Percentiles rank a stretch among this genome's conserved stretches.
These are phyloP conservation scores for Eudyptes chrysolophus DNA, from an alignment of 2,113 vertebrate species.

Conservation along the genomic window DNA sequence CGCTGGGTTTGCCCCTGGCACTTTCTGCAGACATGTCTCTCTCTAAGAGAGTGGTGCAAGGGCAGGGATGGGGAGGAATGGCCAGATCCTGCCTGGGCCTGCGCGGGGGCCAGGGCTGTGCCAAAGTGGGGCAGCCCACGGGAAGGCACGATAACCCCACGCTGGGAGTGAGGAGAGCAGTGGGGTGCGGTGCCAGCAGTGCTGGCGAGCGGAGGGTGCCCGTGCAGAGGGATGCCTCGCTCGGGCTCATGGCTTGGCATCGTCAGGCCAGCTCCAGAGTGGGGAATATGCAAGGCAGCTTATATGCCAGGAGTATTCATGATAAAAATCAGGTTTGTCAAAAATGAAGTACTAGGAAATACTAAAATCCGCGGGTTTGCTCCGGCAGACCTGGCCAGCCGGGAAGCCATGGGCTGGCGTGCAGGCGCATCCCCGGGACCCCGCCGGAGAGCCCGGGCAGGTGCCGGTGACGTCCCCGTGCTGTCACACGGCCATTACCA, in stretches of 20 bases:
- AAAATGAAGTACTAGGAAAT: not conserved
- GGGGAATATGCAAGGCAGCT: not conserved
- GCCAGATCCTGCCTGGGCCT: not conserved
- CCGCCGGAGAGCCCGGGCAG: accelerated
- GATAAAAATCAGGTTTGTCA: accelerated
- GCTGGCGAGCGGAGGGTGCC: not conserved
- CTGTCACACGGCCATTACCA: not conserved
- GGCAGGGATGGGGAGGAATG: not conserved
- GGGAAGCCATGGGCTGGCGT: accelerated
- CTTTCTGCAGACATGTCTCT: accelerated
- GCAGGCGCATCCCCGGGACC: not conserved
- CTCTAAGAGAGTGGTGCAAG: not conserved
- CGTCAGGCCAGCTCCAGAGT: accelerated
- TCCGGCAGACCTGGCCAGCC: accelerated
- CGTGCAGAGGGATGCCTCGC: accelerated
- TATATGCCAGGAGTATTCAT: accelerated
- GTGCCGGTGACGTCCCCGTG: accelerated
- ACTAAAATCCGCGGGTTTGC: accelerated
- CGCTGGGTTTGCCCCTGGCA: accelerated
- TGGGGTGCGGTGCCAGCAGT: not conserved
- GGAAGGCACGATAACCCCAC: accelerated
- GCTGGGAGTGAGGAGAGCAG: not conserved
- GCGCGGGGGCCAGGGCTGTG: not conserved
- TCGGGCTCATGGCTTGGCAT: accelerated
- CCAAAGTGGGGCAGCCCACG: accelerated